Evolutionary conservation across 2,113 vertebrate species (phyloP), one percentile per base, ranked within the genome.

Genomic region (Hippoglossus stenolepis): DNA sequence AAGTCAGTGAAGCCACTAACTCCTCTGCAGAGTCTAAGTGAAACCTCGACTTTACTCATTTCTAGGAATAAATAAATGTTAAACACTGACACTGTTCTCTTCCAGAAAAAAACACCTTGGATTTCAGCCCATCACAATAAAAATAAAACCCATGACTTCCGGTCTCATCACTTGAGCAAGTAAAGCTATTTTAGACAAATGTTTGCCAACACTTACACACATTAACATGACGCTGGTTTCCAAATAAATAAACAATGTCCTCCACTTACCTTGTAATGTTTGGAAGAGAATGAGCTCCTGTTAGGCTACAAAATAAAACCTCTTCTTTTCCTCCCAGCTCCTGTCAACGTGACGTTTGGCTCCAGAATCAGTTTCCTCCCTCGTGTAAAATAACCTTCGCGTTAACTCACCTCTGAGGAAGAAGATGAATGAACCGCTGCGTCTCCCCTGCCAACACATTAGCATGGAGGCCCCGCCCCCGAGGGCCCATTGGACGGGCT

Each of bases 341-440:
- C 47, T 77, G 18, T 71, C 62, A 14, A 23, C 5, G 64, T 59
- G 51, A 49, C 71, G 65, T 76, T 87, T 71, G 43, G 57, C 84
- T 85, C 78, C 81, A 15, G 3, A 74, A 65, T 12, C 84, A 68
- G 77, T 45, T 51, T 77, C 53, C 86, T 88, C 77, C 77, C 72
- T 83, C 83, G 73, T 77, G 87, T 77, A 57, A 64, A 80, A 83
- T 73, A 68, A 80, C 80, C 87, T 82, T 70, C 65, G 74, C 0
- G 70, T 70, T 73, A 61, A 89, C 87, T 84, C 86, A 51, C 74
- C 90, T 84, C 51, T 21, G 51, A 9, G 80, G 63, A 65, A 77
- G 85, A 87, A 83, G 88, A 93, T 93, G 93, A 95, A 94, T 93
- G 93, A 91, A 93, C 92, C 89, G 86, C 89, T 89, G 83, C 85